Evolutionary conservation across 2,888 invertebrate species (phyloP).

Genomic region (Melanargia galathea): DNA sequence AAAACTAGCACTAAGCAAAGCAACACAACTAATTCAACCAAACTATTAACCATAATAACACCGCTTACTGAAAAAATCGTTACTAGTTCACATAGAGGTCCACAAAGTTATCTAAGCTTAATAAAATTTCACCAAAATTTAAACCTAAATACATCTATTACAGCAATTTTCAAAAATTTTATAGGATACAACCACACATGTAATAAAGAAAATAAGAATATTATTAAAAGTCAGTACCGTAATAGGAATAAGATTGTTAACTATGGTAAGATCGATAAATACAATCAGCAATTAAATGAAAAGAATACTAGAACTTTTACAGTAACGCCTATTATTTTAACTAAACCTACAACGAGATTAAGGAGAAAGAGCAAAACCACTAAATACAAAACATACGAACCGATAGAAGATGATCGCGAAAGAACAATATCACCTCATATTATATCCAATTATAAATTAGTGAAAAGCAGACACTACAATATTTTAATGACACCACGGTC

Average conservation of each 20-base stretch:
- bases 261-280: not conserved
- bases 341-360: not conserved
- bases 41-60: not conserved
- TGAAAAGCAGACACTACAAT: not conserved
- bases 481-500: not conserved
- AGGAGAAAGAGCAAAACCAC: constrained; percentile 34
- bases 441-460: not conserved
- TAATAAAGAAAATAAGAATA: not conserved
- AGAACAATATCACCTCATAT: not conserved
- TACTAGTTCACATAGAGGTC: not conserved
- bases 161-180: not conserved
- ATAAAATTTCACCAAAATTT: not conserved
- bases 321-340: not conserved
- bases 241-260: not conserved
- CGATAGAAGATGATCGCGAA: constrained; percentile 32
- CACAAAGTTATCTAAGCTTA: not conserved
- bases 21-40: not conserved
- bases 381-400: constrained; percentile 43
- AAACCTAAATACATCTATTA: not conserved
- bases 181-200: not conserved
- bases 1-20: not conserved
- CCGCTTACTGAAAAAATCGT: not conserved
- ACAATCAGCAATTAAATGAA: not conserved
- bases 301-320: not conserved
- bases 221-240: not conserved